These are phyloP conservation scores for Pemphigus obesinymphae DNA, from an alignment of 1,140 invertebrate species.

Conservation along the genomic window DNA sequence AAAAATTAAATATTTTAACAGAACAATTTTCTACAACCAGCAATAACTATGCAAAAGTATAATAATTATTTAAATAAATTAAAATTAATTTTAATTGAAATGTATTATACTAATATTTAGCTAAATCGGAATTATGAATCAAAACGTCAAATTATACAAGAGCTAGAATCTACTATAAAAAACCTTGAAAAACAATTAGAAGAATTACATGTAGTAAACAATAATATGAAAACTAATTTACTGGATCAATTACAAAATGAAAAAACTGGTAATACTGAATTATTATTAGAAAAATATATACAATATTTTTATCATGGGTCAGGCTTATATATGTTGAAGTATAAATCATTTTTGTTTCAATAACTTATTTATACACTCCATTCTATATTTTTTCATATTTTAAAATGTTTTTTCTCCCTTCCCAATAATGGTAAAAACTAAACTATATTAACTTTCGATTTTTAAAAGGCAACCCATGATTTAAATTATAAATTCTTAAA, in stretches of 20 bases:
- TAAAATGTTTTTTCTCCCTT: too few species aligned
- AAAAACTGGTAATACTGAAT: not conserved
- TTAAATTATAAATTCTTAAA: too few species aligned
- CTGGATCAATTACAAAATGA: constrained; percentile 14
- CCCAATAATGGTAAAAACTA: too few species aligned
- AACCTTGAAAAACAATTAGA: constrained; percentile 25
- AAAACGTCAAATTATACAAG: constrained; percentile 10
- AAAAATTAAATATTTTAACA: not conserved
- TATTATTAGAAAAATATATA: too few species aligned
- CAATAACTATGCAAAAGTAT: constrained; percentile 22
- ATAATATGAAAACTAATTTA: not conserved
- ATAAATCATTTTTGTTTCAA: too few species aligned
- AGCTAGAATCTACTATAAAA: not conserved
- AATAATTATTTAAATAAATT: not conserved
- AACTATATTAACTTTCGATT: too few species aligned
- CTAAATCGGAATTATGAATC: constrained; percentile 29
- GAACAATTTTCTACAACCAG: not conserved
- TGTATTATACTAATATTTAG: not conserved
- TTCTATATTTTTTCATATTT: too few species aligned
- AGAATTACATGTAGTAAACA: not conserved
- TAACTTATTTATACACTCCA: too few species aligned
- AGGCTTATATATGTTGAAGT: too few species aligned
- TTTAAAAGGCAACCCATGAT: too few species aligned
- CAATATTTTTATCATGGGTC: not conserved
- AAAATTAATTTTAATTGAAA: not conserved